Evolutionary conservation across 2,888 invertebrate genomes (phyloP), one percentile per base, ranked within the genome.

Genomic region (Rhagophthalmus giganteus): DNA sequence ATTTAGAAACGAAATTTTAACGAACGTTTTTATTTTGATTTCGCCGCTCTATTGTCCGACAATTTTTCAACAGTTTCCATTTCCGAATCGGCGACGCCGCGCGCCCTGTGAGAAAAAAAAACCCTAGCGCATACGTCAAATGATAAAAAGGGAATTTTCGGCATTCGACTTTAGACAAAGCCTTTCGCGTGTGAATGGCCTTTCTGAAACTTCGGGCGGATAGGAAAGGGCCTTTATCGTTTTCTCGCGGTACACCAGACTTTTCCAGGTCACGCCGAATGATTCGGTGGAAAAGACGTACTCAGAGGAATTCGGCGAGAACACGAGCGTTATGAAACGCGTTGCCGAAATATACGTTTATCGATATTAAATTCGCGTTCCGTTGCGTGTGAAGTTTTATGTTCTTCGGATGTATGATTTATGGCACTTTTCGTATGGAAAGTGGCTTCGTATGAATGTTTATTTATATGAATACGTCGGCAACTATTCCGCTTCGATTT

Each of bases 281-380:
- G 20, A 20, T 20, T 20, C 20, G 20, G 20, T 20, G 20, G 20
- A 20, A 20, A 3, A 20, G 3, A 20, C 20, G 7, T 7, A 20
- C 20, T 7, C 20, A 5, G 20, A 20, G 20, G 20, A 20, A 20
- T 20, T 20, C 20, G 20, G 20, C 7, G 20, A 20, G 20, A 20
- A 7, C 20, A 5, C 4, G 3, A 20, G 7, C 7, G 20, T 7
- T 20, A 20, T 20, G 45, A 46, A 37, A 37, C 45, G 28, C 37
- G 9, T 12, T 10, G 2, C 28, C 20, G 35, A 45, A 45, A 35
- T 45, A 30, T 46, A 41, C 32, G 47, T 26, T 38, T 39, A 39
- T 47, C 33, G 39, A 47, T 47, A 47, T 39, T 39, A 47, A 47
- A 47, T 47, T 47, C 39, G 30, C 15, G 47, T 33, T 32, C n/a